These are phyloP conservation scores for Drosophila engyochracea DNA, from an alignment of 2,888 invertebrate genomes.

Conservation along the genomic window DNA sequence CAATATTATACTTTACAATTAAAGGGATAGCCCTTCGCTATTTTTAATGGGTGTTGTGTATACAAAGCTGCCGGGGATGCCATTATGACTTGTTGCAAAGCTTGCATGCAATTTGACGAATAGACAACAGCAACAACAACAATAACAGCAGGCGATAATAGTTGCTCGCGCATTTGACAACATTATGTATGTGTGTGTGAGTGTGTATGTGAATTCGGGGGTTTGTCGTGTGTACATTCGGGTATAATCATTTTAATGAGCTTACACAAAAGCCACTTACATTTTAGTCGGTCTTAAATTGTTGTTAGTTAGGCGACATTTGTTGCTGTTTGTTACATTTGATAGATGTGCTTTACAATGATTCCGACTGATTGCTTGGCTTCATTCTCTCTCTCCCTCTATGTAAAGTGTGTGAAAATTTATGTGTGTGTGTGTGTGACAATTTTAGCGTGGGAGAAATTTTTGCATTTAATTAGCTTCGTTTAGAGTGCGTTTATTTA, in stretches of 20 bases:
- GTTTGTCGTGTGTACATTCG: conserved; percentile 50
- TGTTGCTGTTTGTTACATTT: conserved; percentile 41
- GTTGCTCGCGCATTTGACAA: conserved; percentile 57
- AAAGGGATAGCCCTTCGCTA: background rate
- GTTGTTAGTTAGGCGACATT: conserved; percentile 49
- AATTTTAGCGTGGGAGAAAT: conserved; percentile 37
- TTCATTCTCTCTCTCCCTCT: conserved; percentile 1
- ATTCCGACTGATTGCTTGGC: conserved; percentile 32
- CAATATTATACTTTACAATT: background rate
- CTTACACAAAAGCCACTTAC: conserved; percentile 72
- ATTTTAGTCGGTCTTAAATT: conserved; percentile 47
- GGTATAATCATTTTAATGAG: conserved; percentile 76
- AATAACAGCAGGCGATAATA: conserved; percentile 34
- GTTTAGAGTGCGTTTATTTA: conserved; percentile 28
- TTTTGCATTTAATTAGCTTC: conserved; percentile 53
- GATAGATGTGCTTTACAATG: conserved; percentile 63
- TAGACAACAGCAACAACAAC: conserved; percentile 6
- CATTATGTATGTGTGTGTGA: conserved; percentile 10
- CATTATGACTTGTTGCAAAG: conserved; percentile 45
- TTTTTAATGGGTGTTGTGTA: background rate
- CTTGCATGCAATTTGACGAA: conserved; percentile 61
- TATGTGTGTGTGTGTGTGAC: background rate
- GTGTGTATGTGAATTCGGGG: conserved; percentile 30
- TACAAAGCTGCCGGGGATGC: background rate
- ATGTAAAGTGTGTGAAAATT: background rate